Conservation (phyloP, 2,888 invertebrate genomes). For the Agrotis puta region DNA sequence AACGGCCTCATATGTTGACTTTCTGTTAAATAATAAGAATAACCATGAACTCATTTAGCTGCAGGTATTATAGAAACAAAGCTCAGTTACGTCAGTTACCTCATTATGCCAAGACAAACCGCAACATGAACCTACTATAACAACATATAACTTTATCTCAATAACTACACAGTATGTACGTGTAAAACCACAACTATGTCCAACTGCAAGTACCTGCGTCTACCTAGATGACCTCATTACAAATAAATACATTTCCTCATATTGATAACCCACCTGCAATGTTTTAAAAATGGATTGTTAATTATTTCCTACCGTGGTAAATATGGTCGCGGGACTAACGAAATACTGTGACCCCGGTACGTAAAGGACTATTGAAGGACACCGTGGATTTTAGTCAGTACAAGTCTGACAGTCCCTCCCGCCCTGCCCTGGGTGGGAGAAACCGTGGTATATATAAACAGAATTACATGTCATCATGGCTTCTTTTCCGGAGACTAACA, state of each 20-base stretch:
- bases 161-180: not conserved
- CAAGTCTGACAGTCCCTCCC: no score
- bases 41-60: no score
- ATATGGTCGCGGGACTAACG: no score
- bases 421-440: no score
- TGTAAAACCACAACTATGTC: slow-evolving; percentile 24
- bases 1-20: no score
- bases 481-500: not conserved
- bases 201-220: slow-evolving; percentile 4
- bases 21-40: no score
- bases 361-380: no score
- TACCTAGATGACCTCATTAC: slow-evolving; percentile 28
- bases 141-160: not conserved
- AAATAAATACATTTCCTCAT: slow-evolving; percentile 3
- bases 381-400: no score
- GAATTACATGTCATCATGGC: not conserved
- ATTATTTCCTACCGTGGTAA: slow-evolving; percentile 49
- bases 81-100: not conserved
- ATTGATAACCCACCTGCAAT: slow-evolving; percentile 41
- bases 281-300: slow-evolving; percentile 15
- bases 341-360: no score
- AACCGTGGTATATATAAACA: slow-evolving; percentile 14
- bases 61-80: no score
- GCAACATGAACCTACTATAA: not conserved
- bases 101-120: not conserved